Evolutionary conservation across 2,113 vertebrate species (phyloP), one percentile per base, ranked within the genome.

Genomic region (Dipodomys stephensi): DNA sequence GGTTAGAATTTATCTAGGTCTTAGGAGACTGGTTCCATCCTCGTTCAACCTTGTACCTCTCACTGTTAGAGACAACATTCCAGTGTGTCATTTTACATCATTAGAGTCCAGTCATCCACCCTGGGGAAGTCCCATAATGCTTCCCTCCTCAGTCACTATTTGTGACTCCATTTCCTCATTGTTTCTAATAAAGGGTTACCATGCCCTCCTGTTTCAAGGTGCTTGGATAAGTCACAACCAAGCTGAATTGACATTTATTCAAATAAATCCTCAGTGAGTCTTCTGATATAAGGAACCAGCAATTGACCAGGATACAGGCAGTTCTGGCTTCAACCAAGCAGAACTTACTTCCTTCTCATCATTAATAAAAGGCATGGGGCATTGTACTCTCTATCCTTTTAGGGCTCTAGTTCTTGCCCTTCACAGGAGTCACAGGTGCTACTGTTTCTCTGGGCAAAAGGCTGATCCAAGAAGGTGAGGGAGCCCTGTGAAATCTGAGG

Each of bases 111-210:
- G 46, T 93, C 90, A 91, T 65, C 0, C 0, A 79, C 57, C 16
- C 39, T 44, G 53, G 87, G 69, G 10, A 19, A 72, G 32, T 87
- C 76, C 83, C 57, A 20, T 32, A 32, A 11, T 39, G 19, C 44
- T 60, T 87, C 74, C 87, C 88, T 87, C 77, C 68, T 94, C 78
- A 62, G 28, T 74, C 30, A 71, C 6, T 39, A 11, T 69, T 60
- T 62, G 72, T 86, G 87, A 91, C 25, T 74, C 1, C 62, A 74
- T 71, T 95, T 95, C 94, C 92, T 96, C 92, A 60, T 91, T 81
- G 15, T 65, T 94, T 11, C n/a, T 88, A 49, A 71, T 35, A 30
- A 22, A 71, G 30, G 25, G 4, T 95, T 76, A 65, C 12, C 44
- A 35, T 80, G 68, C 11, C 44, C 44, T 92, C 27, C 23, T 76